Evolutionary conservation across 1,140 invertebrate species (phyloP), one percentile per base, ranked within the genome.

Genomic region (Drosophila triauraria): DNA sequence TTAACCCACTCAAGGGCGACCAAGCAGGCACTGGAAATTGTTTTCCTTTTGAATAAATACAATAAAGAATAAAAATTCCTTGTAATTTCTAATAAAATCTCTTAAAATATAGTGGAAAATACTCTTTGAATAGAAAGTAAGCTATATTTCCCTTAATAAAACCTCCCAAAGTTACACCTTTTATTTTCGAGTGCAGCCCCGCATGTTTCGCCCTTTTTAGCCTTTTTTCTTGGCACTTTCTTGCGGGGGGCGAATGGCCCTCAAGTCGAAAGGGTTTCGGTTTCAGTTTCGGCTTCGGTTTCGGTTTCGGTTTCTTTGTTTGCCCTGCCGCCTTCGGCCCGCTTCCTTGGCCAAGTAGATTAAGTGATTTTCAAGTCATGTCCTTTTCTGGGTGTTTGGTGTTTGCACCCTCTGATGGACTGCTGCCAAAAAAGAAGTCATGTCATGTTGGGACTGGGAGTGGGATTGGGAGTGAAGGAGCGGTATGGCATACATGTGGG

Each of bases 361-460:
- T 88, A 88, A 88, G 84, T 90, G 84, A 88, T 88, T 88, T 88
- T 81, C 84, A 85, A 88, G 84, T 88, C 84, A 88, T 88, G 85
- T 88, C 80, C 84, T 88, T 90, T 84, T 84, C 12, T 38, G 15
- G 38, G 30, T 48, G 25, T 38, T 38, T 54, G 48, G n/a, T 67
- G 48, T 40, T 56, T 57, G 64, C 68, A 35, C 63, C 51, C 77
- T 86, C 77, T 86, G 84, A 88, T 90, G 85, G 85, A 88, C 84
- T 84, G 75, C 85, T 88, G 84, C 84, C 84, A 83, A 84, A 51
- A 86, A 85, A 67, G 78, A 87, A 87, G 84, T 88, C 84, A 83
- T 78, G 84, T 90, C 85, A 78, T 78, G 75, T 70, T 51, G 63
- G 43, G 50, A 46, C 46, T 61, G 56, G 58, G 63, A 8, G 1